A percentile compares a stretch with the other conserved stretches of the same genome.
Evolutionary conservation across 2,888 invertebrate species (phyloP).

Genomic region (Microctonus hyperodae): DNA sequence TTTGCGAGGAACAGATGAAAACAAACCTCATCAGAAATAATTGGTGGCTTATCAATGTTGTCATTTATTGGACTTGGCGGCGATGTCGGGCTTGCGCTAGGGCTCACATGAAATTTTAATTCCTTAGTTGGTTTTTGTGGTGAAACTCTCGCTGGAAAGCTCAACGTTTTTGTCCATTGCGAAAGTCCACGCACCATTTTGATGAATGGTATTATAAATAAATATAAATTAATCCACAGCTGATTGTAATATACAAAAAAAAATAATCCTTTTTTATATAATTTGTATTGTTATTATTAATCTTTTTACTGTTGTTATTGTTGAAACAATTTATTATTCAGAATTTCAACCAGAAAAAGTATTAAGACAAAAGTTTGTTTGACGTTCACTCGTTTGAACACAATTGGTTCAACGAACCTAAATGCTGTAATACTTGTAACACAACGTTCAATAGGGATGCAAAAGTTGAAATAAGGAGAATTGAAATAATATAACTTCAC

Average conservation of each 20-base stretch:
- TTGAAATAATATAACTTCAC: conserved; percentile 12
- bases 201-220: not conserved
- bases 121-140: conserved; percentile 82
- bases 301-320: too few relatives aligned
- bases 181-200: conserved; percentile 87
- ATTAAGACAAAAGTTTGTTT: not conserved
- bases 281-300: too few relatives aligned
- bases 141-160: conserved; percentile 85
- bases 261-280: too few relatives aligned
- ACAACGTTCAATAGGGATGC: not conserved
- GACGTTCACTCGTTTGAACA: not conserved
- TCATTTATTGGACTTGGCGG: conserved; percentile 58
- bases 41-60: conserved; percentile 57
- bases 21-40: conserved; percentile 59
- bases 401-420: conserved; percentile 26
- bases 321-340: not conserved
- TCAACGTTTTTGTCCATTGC: conserved; percentile 91
- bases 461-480: conserved; percentile 1
- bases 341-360: not conserved
- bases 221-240: not conserved
- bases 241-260: not conserved
- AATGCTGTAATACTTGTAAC: not conserved
- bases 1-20: too few relatives aligned
- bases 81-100: conserved; percentile 65
- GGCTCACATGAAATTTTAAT: conserved; percentile 63